Conservation (phyloP, 2,113 vertebrate genomes). For the Cyprichromis sp. region DNA sequence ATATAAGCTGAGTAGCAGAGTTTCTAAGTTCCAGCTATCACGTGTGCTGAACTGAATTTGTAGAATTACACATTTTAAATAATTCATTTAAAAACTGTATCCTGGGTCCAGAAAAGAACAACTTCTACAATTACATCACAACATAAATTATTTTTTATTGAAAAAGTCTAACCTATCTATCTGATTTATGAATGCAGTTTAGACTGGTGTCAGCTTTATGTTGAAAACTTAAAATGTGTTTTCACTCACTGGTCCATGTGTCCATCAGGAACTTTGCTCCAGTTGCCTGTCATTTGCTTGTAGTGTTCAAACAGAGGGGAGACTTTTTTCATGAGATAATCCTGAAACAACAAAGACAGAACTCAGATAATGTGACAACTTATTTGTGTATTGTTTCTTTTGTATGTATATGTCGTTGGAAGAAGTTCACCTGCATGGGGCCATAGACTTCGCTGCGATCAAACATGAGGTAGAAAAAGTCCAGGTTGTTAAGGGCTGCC, state of each 20-base stretch:
- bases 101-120: background rate
- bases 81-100: background rate
- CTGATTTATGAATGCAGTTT: background rate
- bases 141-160: background rate
- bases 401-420: background rate
- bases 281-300: slow-evolving; percentile 29
- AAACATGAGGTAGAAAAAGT: slow-evolving; percentile 84
- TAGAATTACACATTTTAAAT: background rate
- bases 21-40: background rate
- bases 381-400: background rate
- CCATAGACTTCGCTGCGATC: slow-evolving; percentile 81
- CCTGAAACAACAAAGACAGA: background rate
- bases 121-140: background rate
- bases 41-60: background rate
- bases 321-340: too few species aligned
- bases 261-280: accelerated
- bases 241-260: slow-evolving; percentile 84
- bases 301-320: too few species aligned
- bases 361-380: background rate
- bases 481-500: slow-evolving; percentile 74
- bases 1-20: background rate
- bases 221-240: too few species aligned
- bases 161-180: background rate
- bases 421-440: slow-evolving; percentile 75
- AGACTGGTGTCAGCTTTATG: accelerated